Evolutionary conservation across 2,888 invertebrate species (phyloP), one percentile per base, ranked within the genome.

Genomic region (Archips crataeganus): DNA sequence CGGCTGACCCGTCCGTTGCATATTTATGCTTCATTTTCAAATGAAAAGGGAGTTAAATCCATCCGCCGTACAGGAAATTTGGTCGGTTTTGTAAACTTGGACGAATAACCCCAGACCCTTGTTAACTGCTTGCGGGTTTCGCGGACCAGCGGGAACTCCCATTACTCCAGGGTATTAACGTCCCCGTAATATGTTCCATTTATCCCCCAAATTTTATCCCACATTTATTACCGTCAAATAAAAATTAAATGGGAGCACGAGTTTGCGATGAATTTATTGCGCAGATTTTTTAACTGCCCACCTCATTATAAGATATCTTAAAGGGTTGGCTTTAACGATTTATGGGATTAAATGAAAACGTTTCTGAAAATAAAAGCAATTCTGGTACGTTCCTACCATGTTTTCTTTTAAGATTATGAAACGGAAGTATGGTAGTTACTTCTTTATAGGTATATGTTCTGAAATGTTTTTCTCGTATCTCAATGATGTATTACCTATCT

Each of bases 191-290:
- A 65, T 60, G 59, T 71, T 65, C 60, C 65, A 65, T 60, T 71
- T 71, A 71, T 65, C 65, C 65, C 23, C n/a, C n/a, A 65, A 71
- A 60, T 65, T 71, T 49, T 60, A 71, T 65, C 39, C 36, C 64
- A 49, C 59, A 42, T 71, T 59, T 71, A 59, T 71, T 39, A 65
- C 47, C 45, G 59, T 42, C 23, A 60, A 62, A 70, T 70, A 63
- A 65, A 71, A 71, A 71, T 60, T 65, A 49, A 65, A 65, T 60
- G 42, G 59, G 57, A 11, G 3, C 32, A n/a, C 65, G 71, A 49
- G 45, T 49, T 47, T 49, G 47, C 36, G 39, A 9, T 10, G 47
- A 49, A 71, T 65, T 65, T 65, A 71, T 71, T 8, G 47, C 39
- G 65, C 15, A 13, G 10, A 57, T 71, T 64, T 49, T 59, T 49